These are phyloP conservation scores for Empis livida DNA, from an alignment of 2,888 invertebrate species.

Conservation along the genomic window DNA sequence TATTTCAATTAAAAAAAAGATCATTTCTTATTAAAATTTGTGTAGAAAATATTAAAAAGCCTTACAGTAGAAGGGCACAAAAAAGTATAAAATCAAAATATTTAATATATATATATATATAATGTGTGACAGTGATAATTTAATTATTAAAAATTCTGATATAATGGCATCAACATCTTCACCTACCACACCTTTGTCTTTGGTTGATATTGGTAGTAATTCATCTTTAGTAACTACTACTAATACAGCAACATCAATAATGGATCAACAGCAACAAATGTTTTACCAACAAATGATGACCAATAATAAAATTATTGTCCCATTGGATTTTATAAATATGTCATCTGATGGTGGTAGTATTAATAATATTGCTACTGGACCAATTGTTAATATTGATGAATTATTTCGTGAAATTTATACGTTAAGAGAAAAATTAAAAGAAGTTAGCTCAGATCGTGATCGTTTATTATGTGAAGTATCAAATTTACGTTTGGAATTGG, in stretches of 20 bases:
- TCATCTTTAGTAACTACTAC: neutral
- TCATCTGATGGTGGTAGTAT: neutral
- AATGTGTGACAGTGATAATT: neutral
- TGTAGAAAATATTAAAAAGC: no score
- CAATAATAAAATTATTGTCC: no score
- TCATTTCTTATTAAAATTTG: no score
- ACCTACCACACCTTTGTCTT: neutral
- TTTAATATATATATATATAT: neutral
- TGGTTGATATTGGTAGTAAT: neutral
- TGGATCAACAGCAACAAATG: no score
- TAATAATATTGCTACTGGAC: neutral
- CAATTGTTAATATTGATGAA: conserved; percentile 24
- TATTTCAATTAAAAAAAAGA: no score
- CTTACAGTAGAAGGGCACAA: no score
- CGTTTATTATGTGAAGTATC: conserved; percentile 32
- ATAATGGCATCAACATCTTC: neutral
- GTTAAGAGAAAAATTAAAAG: conserved; percentile 28
- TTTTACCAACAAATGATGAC: neutral
- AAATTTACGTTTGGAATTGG: conserved; percentile 33
- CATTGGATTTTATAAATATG: no score
- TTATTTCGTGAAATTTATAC: conserved; percentile 28
- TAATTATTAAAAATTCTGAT: no score
- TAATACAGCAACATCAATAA: no score
- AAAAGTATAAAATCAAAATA: neutral
- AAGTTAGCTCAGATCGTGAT: conserved; percentile 30